These are phyloP conservation scores for Phoxinus dragarum DNA, from an alignment of 2,797 vertebrate genomes.

Conservation along the genomic window DNA sequence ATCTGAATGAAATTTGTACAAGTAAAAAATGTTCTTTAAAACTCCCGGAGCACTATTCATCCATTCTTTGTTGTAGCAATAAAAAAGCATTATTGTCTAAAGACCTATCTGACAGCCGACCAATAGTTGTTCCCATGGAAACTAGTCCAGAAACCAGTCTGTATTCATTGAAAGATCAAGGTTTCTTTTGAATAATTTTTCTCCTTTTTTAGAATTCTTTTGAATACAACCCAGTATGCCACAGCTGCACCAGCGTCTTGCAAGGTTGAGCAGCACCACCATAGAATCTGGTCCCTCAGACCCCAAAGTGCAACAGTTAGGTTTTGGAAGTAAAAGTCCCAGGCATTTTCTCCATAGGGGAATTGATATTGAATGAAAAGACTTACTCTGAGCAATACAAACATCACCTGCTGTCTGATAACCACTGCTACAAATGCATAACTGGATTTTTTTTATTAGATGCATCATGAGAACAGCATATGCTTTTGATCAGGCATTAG, in stretches of 20 bases:
- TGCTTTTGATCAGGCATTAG: not conserved
- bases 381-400: not conserved
- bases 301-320: not conserved
- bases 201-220: constrained; percentile 1
- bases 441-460: too few relatives aligned
- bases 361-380: not conserved
- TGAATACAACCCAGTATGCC: not conserved
- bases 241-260: not conserved
- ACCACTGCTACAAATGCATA: too few relatives aligned
- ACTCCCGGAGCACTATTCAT: not conserved
- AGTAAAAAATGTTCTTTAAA: constrained; percentile 16
- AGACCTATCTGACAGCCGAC: constrained; percentile 6
- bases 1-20: not conserved
- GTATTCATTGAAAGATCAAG: constrained; percentile 27
- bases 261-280: not conserved
- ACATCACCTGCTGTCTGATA: too few relatives aligned
- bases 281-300: not conserved
- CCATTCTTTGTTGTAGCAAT: not conserved
- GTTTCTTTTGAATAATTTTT: not conserved
- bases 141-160: constrained; percentile 14
- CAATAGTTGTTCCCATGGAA: constrained; percentile 43
- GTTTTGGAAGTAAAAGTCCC: not conserved
- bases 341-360: not conserved
- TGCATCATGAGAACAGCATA: not conserved
- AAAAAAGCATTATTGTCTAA: constrained; percentile 30